phyloP scores from a whole-genome alignment of 2,113 vertebrate genomes.

The Danionella cerebrum region DNA sequence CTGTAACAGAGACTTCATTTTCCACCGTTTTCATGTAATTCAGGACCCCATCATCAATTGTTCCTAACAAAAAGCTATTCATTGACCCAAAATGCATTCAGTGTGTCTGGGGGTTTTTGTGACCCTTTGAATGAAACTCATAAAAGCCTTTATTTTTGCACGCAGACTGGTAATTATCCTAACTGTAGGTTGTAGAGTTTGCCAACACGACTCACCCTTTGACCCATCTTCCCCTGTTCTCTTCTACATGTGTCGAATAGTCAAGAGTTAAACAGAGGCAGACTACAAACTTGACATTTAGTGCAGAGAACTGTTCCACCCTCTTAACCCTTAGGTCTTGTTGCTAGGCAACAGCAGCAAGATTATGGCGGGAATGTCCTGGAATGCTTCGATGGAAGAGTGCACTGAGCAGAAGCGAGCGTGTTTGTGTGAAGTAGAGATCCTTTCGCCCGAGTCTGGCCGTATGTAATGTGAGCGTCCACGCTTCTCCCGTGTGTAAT shows the following conservation, averaged over 20 bases:
- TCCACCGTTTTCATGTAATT: no score
- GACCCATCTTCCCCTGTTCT: not conserved
- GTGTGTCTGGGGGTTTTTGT: no score
- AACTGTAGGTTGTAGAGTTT: not conserved
- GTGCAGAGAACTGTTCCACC: slow-evolving; percentile 27
- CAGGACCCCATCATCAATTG: no score
- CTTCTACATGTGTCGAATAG: not conserved
- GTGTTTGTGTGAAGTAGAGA: not conserved
- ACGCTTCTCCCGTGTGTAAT: not conserved
- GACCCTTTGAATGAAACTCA: no score
- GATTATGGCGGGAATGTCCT: slow-evolving; percentile 58
- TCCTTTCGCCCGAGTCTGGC: not conserved
- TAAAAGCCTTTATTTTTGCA: no score
- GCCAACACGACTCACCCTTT: not conserved
- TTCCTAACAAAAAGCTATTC: no score
- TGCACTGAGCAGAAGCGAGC: no score
- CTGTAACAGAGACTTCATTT: no score
- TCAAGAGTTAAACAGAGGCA: not conserved
- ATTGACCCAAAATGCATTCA: no score
- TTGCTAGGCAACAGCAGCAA: slow-evolving; percentile 67
- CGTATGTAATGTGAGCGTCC: not conserved
- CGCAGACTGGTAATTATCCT: no score
- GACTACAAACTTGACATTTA: slow-evolving; percentile 26
- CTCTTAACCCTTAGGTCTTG: slow-evolving; percentile 51
- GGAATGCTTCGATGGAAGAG: slow-evolving; percentile 44